Percentiles rank a stretch among this genome's conserved stretches.
These are phyloP conservation scores for Drosophila nr. medialis DNA, from an alignment of 2,888 invertebrate species.

Conservation along the genomic window DNA sequence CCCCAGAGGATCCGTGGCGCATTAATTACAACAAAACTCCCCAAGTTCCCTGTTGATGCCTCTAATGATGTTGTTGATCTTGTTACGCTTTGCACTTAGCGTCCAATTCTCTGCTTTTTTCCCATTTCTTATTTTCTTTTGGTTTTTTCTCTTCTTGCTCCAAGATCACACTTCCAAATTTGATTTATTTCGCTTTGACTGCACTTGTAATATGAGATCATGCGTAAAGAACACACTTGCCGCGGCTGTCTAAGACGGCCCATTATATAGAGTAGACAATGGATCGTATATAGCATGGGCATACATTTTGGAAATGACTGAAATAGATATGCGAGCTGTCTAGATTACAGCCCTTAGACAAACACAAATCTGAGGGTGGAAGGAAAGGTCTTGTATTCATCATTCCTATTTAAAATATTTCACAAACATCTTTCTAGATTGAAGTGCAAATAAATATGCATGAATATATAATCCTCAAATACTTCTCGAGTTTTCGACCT, in stretches of 20 bases:
- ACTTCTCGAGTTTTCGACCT: neutral
- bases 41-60: slow-evolving; percentile 43
- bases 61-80: slow-evolving; percentile 77
- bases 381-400: neutral
- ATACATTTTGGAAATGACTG: neutral
- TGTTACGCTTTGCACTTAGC: slow-evolving; percentile 72
- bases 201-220: slow-evolving; percentile 69
- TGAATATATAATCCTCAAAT: neutral
- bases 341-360: neutral
- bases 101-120: slow-evolving; percentile 33
- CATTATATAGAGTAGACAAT: neutral
- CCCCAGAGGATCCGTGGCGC: slow-evolving; percentile 74
- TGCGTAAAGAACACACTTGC: slow-evolving; percentile 24
- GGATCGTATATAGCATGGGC: neutral
- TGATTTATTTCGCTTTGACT: slow-evolving; percentile 75
- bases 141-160: slow-evolving; percentile 3
- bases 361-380: neutral
- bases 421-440: neutral
- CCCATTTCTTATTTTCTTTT: slow-evolving; percentile 7
- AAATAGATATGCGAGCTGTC: slow-evolving; percentile 11
- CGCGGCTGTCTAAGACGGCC: neutral
- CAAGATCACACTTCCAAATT: slow-evolving; percentile 53
- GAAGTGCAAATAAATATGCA: neutral
- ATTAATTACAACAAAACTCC: slow-evolving; percentile 62
- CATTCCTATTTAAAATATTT: neutral